These are phyloP conservation scores for Spizaetus ornatus DNA, from an alignment of 2,113 vertebrate species.

Conservation along the genomic window DNA sequence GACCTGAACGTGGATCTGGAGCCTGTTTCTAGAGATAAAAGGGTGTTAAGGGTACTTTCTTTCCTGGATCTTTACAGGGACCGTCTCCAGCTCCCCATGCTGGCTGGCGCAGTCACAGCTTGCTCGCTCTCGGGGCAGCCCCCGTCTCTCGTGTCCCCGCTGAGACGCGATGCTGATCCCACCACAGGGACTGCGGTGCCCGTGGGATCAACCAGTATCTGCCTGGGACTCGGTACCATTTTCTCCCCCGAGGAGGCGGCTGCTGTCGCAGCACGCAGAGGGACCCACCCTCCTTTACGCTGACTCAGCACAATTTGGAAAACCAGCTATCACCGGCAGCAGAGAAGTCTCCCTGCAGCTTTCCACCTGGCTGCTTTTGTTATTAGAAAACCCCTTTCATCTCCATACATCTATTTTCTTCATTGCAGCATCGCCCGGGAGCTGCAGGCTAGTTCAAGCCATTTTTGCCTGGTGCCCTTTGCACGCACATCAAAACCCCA, in stretches of 20 bases:
- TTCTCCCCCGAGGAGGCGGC: accelerated
- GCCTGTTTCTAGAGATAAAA: neutral
- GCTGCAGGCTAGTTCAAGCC: neutral
- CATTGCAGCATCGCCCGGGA: accelerated
- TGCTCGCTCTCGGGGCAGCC: neutral
- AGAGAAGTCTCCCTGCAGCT: neutral
- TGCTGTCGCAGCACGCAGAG: accelerated
- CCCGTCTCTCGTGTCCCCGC: neutral
- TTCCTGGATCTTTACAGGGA: neutral
- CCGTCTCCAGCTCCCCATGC: accelerated
- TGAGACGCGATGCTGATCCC: accelerated
- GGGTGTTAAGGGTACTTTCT: too few species aligned
- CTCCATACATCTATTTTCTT: neutral
- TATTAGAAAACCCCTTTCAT: neutral
- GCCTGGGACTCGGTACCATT: accelerated
- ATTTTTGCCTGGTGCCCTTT: neutral
- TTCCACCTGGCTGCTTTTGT: neutral
- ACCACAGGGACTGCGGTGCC: neutral
- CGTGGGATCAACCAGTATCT: accelerated
- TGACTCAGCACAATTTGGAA: neutral
- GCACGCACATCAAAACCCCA: neutral
- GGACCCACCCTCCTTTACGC: neutral
- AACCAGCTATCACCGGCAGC: neutral
- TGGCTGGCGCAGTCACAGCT: neutral
- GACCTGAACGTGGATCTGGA: accelerated